Evolutionary conservation across 2,888 invertebrate species (phyloP), one percentile per base, ranked within the genome.

Genomic region (Barypeithes pellucidus): DNA sequence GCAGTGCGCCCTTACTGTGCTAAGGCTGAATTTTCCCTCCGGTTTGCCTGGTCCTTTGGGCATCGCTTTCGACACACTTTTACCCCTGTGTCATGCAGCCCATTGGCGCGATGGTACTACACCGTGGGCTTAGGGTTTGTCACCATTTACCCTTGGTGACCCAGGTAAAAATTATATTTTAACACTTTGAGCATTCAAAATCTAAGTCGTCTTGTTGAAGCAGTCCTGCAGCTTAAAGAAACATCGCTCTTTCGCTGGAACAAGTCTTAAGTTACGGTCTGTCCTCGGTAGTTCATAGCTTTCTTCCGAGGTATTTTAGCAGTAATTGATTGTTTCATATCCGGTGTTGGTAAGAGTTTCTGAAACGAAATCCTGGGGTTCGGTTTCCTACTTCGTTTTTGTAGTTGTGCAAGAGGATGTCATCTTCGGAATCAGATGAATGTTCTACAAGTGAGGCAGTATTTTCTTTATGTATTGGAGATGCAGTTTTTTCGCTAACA

Each of bases 101-200:
- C n/a, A n/a, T n/a, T n/a, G n/a, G n/a, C n/a, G n/a, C n/a, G n/a
- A n/a, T n/a, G n/a, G n/a, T n/a, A n/a, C n/a, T n/a, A n/a, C n/a
- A n/a, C n/a, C n/a, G n/a, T n/a, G n/a, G n/a, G n/a, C n/a, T n/a
- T n/a, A n/a, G n/a, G n/a, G n/a, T n/a, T n/a, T n/a, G n/a, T n/a
- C n/a, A n/a, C n/a, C n/a, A n/a, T n/a, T n/a, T n/a, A n/a, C n/a
- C n/a, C n/a, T n/a, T n/a, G n/a, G n/a, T n/a, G n/a, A n/a, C n/a
- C n/a, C n/a, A n/a, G n/a, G n/a, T n/a, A 39, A 39, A 39, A 39
- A 39, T 7, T 39, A 3, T 12, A 9, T 39, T 39, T 39, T 39
- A 39, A 39, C 36, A 39, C 36, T 39, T 9, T 39, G 66, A 33
- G 47, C 66, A 66, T 52, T 36, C 54, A 66, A 66, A 66, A 52